Conservation (phyloP, 1,140 invertebrate species). For the Drosophila cardini region DNA sequence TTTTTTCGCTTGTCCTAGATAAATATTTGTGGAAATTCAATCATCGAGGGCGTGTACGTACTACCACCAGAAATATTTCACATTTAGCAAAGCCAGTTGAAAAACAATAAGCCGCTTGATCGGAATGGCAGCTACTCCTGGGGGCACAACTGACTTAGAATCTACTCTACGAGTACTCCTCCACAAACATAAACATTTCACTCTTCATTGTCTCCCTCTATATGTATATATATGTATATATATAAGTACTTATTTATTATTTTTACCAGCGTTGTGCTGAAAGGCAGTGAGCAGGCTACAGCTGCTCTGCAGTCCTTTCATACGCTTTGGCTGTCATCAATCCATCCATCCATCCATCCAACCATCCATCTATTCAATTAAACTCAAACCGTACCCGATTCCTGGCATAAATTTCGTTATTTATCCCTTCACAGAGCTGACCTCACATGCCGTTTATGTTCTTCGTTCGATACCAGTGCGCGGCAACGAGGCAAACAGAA, state of each 20-base stretch:
- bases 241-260: conserved; percentile 30
- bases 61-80: conserved; percentile 12
- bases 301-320: background rate
- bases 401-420: conserved; percentile 45
- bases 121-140: conserved; percentile 12
- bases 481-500: conserved; percentile 9
- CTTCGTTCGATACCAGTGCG: conserved; percentile 27
- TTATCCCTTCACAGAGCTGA: conserved; percentile 37
- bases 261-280: conserved; percentile 23
- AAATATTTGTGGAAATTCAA: conserved; percentile 30
- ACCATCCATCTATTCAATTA: conserved; percentile 46
- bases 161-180: conserved; percentile 1
- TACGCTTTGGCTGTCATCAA: conserved; percentile 22
- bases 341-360: conserved; percentile 37
- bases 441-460: conserved; percentile 33
- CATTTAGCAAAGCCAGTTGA: conserved; percentile 31
- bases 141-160: conserved; percentile 19
- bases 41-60: conserved; percentile 3
- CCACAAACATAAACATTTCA: background rate
- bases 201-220: background rate
- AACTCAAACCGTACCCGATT: conserved; percentile 34
- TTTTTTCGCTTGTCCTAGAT: conserved; percentile 15
- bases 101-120: conserved; percentile 28
- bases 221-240: background rate
- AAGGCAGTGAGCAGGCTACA: conserved; percentile 10